Evolutionary conservation across 2,888 invertebrate species (phyloP).

Genomic region (Linnaemya vulpina): DNA sequence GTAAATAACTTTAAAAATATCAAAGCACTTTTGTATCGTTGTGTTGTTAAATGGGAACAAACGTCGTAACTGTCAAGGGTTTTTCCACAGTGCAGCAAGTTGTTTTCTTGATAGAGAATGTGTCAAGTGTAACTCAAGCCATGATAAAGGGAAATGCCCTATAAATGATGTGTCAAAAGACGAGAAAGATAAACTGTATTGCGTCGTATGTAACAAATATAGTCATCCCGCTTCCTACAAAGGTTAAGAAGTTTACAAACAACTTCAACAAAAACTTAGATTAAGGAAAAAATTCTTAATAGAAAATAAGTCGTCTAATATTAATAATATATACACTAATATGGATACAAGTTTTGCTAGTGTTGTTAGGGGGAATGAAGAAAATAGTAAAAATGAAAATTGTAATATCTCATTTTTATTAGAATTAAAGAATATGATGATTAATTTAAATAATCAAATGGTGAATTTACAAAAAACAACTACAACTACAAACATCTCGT

Average conservation of each 20-base stretch:
- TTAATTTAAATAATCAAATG: conserved; percentile 6
- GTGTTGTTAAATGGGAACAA: too few species aligned
- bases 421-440: neutral
- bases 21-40: too few species aligned
- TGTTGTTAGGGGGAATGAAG: neutral
- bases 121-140: neutral
- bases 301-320: neutral
- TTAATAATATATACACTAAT: neutral
- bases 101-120: neutral
- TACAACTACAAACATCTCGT: neutral
- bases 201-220: conserved; percentile 1
- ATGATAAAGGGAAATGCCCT: neutral
- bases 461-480: conserved; percentile 1
- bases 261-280: neutral
- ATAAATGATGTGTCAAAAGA: neutral
- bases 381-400: neutral
- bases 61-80: conserved; percentile 27
- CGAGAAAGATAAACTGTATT: neutral
- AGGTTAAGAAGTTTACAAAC: neutral
- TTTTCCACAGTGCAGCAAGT: conserved; percentile 20
- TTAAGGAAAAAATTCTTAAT: neutral
- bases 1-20: too few species aligned
- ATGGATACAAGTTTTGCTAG: neutral
- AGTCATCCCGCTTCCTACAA: conserved; percentile 1
- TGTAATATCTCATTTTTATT: neutral